A percentile compares a stretch with the other conserved stretches of the same genome.
These are phyloP conservation scores for Onychorhynchus coronatus DNA, from an alignment of 2,113 vertebrate genomes.

Conservation along the genomic window DNA sequence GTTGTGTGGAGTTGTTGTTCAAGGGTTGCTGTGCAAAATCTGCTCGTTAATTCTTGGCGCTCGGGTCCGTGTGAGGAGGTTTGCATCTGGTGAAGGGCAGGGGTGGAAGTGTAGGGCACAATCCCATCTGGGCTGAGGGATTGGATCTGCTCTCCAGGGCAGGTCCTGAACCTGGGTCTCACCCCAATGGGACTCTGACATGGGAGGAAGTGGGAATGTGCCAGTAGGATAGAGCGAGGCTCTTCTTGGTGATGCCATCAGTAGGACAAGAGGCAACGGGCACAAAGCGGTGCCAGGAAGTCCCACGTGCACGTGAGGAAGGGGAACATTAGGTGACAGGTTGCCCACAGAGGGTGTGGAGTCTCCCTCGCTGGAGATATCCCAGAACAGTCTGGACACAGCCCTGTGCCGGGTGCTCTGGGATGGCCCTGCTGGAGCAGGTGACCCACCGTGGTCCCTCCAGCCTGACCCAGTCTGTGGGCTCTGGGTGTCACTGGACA, in stretches of 20 bases:
- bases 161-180: fast-evolving
- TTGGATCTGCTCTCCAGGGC: background rate
- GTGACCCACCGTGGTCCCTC: background rate
- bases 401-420: background rate
- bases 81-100: background rate
- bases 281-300: background rate
- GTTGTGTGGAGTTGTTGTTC: fast-evolving
- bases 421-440: background rate
- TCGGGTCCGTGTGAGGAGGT: background rate
- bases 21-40: background rate
- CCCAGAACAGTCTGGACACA: background rate
- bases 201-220: background rate
- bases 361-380: background rate
- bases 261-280: background rate
- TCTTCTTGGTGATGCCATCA: background rate
- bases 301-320: background rate
- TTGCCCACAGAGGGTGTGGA: background rate
- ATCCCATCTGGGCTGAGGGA: background rate
- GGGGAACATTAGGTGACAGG: background rate
- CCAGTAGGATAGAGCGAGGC: background rate
- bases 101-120: background rate
- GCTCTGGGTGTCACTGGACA: too few relatives aligned
- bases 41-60: background rate
- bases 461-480: too few relatives aligned
- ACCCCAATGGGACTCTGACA: fast-evolving